Evolutionary conservation across 1,140 invertebrate species (phyloP), one percentile per base, ranked within the genome.

Genomic region (Antheraea pernyi): DNA sequence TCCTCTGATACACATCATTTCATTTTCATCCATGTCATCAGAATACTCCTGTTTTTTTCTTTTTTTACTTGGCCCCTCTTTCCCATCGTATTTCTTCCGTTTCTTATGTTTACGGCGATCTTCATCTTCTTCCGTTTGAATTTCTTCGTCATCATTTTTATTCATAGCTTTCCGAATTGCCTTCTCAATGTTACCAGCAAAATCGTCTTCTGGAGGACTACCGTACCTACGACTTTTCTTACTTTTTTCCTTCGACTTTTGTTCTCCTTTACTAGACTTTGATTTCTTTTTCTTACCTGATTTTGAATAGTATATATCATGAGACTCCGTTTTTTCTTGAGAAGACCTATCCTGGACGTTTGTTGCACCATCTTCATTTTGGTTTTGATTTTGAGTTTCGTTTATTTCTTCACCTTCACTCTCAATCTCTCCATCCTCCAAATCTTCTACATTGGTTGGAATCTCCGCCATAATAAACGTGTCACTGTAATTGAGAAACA

Each of bases 1-100:
- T 63, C 96, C 96, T 58, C 96, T 93, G 7, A 97, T 93, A 84
- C 96, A 96, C 79, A 97, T 90, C 95, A 96, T 95, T 82, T 97
- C 96, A 76, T 95, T 95, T 79, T 97, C 96, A 83, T 96, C 95
- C 64, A 96, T 94, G 73, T 95, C 95, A 65, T 94, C 93, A 37
- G 94, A 93, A 72, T 93, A 93, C 53, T 85, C 87, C 81, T 91
- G 93, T 75, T 93, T 94, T 87, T 91, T 93, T 60, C 89, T 90
- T 69, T 92, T 92, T 70, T 88, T 90, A 76, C 78, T 84, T 37
- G 83, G 74, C 19, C 86, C 88, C 53, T 92, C 91, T 68, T 86
- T 88, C 19, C 81, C 71, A 63, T 93, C 90, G 62, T 91, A 82
- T 81, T 93, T 92, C 80, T 93, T 92, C 81, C 92, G 78, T 80